Evolutionary conservation across 2,888 invertebrate genomes (phyloP), one percentile per base, ranked within the genome.

Genomic region (Parthenolecanium corni): DNA sequence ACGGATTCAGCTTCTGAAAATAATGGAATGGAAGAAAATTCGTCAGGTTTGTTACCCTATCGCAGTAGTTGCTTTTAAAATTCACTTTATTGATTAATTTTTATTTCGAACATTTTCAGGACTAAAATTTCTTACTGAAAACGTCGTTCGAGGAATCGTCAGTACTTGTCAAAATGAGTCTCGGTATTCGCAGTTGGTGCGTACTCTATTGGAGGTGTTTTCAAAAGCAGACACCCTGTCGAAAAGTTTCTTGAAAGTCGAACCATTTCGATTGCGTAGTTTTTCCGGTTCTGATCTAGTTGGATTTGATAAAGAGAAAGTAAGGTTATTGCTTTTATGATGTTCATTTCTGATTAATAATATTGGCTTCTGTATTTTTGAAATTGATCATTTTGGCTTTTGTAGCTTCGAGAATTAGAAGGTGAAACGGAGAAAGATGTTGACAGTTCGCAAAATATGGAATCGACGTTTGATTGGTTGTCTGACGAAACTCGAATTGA

Each of bases 381-480:
- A n/a, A n/a, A n/a, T n/a, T n/a, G n/a, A n/a, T n/a, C 36, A 14
- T 54, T 6, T 38, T 54, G 76, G 84, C 66, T 77, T 46, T 46
- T n/a, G 16, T 18, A 57, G 57, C 36, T 84, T 12, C 76, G 85
- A 58, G 79, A 82, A 6, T 74, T 85, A 64, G 85, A 86, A 72
- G 83, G 82, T 57, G 91, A 92, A 72, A 81, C 83, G 67, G 92
- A 93, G 69, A 92, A 92, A 75, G 92, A 92, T 71, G 84, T 86
- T 69, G 91, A 92, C 70, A 83, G 86, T 68, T 63, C 67, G 47
- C 68, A 66, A 36, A 62, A 52, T 12, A 65, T 52, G 42, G 52
- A 71, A 11, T 73, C 38, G 38, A 73, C 38, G 31, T 56, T 64
- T 18, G 65, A 64, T 46, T 65, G 66, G 44, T 40, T 31, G 18